Percentiles rank a stretch among this genome's conserved stretches.
These are phyloP conservation scores for Gallinago solitaria DNA, from an alignment of 2,797 vertebrate genomes.

Conservation along the genomic window DNA sequence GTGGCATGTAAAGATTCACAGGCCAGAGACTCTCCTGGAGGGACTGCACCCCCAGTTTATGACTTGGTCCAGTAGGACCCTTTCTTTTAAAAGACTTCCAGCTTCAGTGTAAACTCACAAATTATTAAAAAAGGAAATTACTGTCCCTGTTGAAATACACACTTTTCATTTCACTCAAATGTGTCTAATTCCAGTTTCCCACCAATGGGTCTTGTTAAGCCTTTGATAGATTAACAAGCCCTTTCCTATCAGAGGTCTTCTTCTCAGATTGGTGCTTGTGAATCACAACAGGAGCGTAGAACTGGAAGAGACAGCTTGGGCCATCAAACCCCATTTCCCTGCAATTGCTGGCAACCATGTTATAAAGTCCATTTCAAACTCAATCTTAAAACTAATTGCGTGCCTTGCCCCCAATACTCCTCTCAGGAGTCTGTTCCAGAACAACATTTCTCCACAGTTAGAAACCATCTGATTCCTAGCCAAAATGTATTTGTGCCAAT, in stretches of 20 bases:
- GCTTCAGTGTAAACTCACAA: not conserved
- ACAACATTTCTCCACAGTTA: conserved; percentile 37
- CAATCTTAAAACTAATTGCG: conserved; percentile 49
- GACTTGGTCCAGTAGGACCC: not conserved
- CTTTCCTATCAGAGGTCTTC: not conserved
- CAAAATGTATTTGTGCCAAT: conserved; percentile 46
- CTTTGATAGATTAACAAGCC: not conserved
- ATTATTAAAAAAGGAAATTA: not conserved
- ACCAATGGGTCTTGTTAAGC: not conserved
- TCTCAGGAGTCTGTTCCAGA: conserved; percentile 57
- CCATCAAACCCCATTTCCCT: conserved; percentile 32
- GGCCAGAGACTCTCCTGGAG: not conserved
- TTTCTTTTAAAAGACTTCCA: not conserved
- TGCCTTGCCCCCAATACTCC: conserved; percentile 15
- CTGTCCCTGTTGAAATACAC: not conserved
- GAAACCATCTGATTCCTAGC: conserved; percentile 35
- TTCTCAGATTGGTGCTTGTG: not conserved
- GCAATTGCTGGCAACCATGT: conserved; percentile 34
- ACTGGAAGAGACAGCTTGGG: conserved; percentile 12
- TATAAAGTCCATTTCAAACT: conserved; percentile 54
- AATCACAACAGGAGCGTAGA: not conserved
- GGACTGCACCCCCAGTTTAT: not conserved
- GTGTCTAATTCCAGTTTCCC: not conserved
- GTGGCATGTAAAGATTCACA: not conserved
- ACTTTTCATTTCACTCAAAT: not conserved